These are phyloP conservation scores for Diaperis boleti DNA, from an alignment of 2,888 invertebrate species.

Conservation along the genomic window DNA sequence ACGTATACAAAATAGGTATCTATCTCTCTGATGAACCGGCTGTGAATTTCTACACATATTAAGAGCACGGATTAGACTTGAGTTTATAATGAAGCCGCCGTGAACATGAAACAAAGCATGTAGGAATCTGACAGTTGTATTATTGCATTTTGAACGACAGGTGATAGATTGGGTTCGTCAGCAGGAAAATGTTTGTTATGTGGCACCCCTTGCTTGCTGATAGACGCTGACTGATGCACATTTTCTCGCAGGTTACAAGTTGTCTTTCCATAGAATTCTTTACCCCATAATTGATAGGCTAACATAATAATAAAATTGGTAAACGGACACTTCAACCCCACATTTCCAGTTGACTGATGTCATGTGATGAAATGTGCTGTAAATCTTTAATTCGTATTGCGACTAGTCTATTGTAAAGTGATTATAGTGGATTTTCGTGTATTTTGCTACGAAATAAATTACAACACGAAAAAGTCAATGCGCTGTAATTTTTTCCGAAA, in stretches of 20 bases:
- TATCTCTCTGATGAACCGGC: no score
- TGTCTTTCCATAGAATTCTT: no score
- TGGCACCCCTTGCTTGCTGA: constrained; percentile 48
- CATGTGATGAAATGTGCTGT: constrained; percentile 35
- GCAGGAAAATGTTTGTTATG: constrained; percentile 46
- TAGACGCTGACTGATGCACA: constrained; percentile 53
- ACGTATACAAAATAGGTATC: no score
- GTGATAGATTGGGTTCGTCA: constrained; percentile 53
- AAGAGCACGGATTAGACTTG: no score
- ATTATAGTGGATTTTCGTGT: constrained; percentile 60
- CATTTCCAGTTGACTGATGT: background rate
- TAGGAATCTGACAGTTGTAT: constrained; percentile 48
- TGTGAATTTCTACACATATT: no score
- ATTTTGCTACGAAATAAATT: constrained; percentile 59
- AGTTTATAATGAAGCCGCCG: no score
- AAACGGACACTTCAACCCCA: no score
- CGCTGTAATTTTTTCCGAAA: constrained; percentile 54
- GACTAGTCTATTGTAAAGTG: constrained; percentile 48
- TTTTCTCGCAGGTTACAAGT: constrained; percentile 19
- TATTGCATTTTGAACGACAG: constrained; percentile 49
- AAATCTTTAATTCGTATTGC: constrained; percentile 53
- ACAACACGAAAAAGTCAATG: constrained; percentile 58
- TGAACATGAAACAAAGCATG: constrained; percentile 43
- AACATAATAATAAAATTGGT: no score
- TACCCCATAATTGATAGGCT: no score